Evolutionary conservation across 2,888 invertebrate species (phyloP), one percentile per base, ranked within the genome.

Genomic region (Heteromurus nitidus): DNA sequence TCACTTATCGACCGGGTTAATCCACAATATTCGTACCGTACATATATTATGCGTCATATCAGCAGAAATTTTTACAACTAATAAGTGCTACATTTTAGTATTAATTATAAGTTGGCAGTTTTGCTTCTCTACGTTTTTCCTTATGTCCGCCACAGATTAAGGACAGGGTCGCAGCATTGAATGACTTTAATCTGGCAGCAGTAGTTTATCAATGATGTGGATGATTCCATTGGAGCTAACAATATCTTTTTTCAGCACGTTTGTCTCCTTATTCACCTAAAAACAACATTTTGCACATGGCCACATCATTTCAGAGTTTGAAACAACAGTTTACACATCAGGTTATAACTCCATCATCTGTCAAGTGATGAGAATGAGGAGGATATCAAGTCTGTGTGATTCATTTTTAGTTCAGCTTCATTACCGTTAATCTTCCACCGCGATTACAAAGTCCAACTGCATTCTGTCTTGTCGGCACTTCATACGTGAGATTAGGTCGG

Each of bases 141-240:
- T n/a, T n/a, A n/a, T n/a, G n/a, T n/a, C n/a, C n/a, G n/a, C n/a
- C n/a, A 36, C 11, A 42, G 36, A 65, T 65, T 44, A 42, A 65
- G 42, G 18, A 13, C 20, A 47, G 13, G 24, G 5, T 42, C 2
- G 26, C 44, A 16, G 47, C 18, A 65, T 58, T 58, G 26, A 62
- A n/a, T 76, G 53, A 13, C 82, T 74, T 30, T 83, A 62, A 47
- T 89, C 88, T 7, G 91, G 90, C 22, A 91, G 85, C 28, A 91
- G 88, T 7, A 90, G 88, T 85, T 88, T 88, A 85, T 91, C 90
- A 55, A 91, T 89, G 70, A 89, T 88, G 83, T 91, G 91, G n/a
- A 91, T 89, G 60, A 91, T 89, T 2, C 91, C 91, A 86, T 91
- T 91, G 30, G 88, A 88, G 60, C 89, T 90, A 62, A 90, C 86